Base-by-base conservation (phyloP, 2,797 vertebrate species). In the Benthosema pterotum region DNA sequence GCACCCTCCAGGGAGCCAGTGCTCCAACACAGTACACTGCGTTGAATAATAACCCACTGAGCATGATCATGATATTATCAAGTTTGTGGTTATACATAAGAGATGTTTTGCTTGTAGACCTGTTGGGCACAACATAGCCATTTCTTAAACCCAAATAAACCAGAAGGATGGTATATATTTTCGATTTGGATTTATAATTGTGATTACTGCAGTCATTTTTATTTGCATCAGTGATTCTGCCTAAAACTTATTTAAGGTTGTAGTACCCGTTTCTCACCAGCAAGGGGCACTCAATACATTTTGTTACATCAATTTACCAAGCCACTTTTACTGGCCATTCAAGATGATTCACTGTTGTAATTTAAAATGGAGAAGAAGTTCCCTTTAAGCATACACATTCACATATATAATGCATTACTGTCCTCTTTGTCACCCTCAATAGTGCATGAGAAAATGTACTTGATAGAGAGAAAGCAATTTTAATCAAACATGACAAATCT, bases 241-340 rank as follows among this genome's bases (percentile, higher is more conserved):
- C 52, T 52, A 60, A 32, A 69, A 16, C 25, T 42, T 74, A 50
- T 58, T 38, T 15, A 4, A n/a, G 53, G 17, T 51, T 71, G 74
- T 14, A 66, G 6, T 65, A n/a, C 3, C 42, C 16, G 1, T 3
- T 5, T 62, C 7, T 63, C 46, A 28, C 75, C 93, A 86, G 72
- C 74, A 84, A 90, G 85, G 71, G 90, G 91, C 69, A 88, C 90
- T 91, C 73, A 82, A 76, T 71, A 67, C 85, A 86, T 91, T 88
- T 67, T 1, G 13, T 77, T 80, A 15, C 83, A 81, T 74, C 66
- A 61, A 69, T 71, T 77, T 67, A 62, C 72, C 50, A 48, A 42
- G 28, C 74, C 65, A 59, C 71, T 55, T 66, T 60, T 43, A 11
- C 42, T 32, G 8, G 82, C 71, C 32, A 38, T 84, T 79, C 72